Base-by-base conservation (phyloP, 1,140 invertebrate genomes). In the Drosophila littoralis region DNA sequence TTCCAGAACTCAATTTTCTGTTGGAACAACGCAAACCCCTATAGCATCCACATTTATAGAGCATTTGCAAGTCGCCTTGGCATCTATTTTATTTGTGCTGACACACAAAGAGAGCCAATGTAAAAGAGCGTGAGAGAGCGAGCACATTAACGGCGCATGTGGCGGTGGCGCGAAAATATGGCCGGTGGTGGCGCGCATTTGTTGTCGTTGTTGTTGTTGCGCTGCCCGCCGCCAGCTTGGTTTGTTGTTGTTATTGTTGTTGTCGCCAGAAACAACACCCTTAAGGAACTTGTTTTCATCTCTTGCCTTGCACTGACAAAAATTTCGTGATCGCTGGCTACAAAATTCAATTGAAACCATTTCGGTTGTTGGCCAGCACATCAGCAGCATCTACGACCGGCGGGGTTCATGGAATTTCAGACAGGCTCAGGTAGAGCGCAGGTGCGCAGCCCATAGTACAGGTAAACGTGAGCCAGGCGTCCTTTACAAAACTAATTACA, bases 231-330 rank as follows among this genome's bases (percentile, higher is more conserved):
- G 22, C 22, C 22, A 28, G 43, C 17, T 55, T 17, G 13, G 40
- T 35, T 64, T 43, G 40, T 57, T 58, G 51, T 65, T 65, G 15
- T 22, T 22, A 42, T 57, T 66, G 69, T 67, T 55, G 45, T 48
- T 12, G 17, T 48, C 42, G 48, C 22, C 65, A 67, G 61, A 59
- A 63, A 73, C 78, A 59, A 76, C 83, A 86, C 72, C 82, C 82
- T 79, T 88, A 86, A 79, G 59, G 76, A 86, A 88, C 82, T 86
- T 77, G 82, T 88, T 86, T 88, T 78, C 71, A 58, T 75, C 55
- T 66, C 57, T 15, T 48, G 50, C 58, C 48, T 28, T 82, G 68
- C 82, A 86, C 75, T 79, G 79, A 76, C 61, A 86, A 54, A 85
- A 85, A 81, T 73, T 79, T 68, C 9, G 8, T 67, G 65, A 45